Percentiles rank a stretch among this genome's conserved stretches.
These are phyloP conservation scores for Leuciscus idus DNA, from an alignment of 2,113 vertebrate genomes.

Conservation along the genomic window DNA sequence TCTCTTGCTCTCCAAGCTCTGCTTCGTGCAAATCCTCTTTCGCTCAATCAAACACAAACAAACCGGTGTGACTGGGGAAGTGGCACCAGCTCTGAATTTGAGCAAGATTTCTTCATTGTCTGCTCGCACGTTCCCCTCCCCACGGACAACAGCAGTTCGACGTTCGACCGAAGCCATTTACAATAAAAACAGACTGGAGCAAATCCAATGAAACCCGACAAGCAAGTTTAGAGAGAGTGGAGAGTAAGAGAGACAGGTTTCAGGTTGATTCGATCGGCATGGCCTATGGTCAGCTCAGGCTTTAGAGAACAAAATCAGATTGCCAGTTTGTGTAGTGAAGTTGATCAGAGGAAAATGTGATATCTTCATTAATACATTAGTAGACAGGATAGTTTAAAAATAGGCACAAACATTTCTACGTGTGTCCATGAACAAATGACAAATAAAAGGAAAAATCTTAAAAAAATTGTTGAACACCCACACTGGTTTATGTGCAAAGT, in stretches of 20 bases:
- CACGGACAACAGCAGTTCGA: background rate
- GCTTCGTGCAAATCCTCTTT: slow-evolving; percentile 28
- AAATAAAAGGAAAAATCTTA: background rate
- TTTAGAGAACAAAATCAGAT: slow-evolving; percentile 30
- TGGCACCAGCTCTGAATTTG: slow-evolving; percentile 60
- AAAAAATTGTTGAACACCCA: background rate
- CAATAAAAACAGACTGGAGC: slow-evolving; percentile 45
- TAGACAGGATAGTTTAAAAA: background rate
- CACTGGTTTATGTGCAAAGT: background rate
- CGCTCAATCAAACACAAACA: slow-evolving; percentile 45
- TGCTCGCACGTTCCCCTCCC: slow-evolving; percentile 33
- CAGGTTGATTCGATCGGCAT: slow-evolving; percentile 24
- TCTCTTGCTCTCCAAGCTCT: background rate
- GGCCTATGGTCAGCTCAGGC: slow-evolving; percentile 8
- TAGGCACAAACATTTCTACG: too few relatives aligned
- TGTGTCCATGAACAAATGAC: background rate
- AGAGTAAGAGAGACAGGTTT: slow-evolving; percentile 16
- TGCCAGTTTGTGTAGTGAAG: slow-evolving; percentile 21
- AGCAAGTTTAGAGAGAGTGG: background rate
- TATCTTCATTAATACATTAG: background rate
- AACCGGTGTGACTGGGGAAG: slow-evolving; percentile 36
- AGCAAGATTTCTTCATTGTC: slow-evolving; percentile 63
- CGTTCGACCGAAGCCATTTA: slow-evolving; percentile 32
- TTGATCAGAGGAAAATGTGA: slow-evolving; percentile 10
- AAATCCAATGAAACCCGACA: slow-evolving; percentile 31